Evolutionary conservation across 1,140 invertebrate genomes (phyloP), one percentile per base, ranked within the genome.

Genomic region (Drosophila littoralis): DNA sequence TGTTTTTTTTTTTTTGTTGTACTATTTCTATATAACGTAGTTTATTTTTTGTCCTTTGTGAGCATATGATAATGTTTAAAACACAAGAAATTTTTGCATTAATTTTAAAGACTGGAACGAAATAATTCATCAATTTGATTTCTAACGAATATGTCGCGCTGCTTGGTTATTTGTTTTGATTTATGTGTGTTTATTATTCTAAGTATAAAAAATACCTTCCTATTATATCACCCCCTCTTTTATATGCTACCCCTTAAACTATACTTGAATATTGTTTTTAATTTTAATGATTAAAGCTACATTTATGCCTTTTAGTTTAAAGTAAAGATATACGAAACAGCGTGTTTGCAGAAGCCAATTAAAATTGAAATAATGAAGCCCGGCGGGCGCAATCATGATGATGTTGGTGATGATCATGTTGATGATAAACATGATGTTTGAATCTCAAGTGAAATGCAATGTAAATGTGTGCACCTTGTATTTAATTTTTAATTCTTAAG

Each of bases 121-220:
- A 40, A 33, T 10, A 40, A 58, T 12, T 65, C 22, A 32, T 9
- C 36, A 40, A 68, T 7, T 46, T 55, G 17, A 54, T 71, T 79
- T 71, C 60, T 50, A 43, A 13, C 5, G 22, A 28, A 5, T 42
- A 48, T 76, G 67, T 57, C 73, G 69, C 73, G 69, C 54, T 68
- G 79, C 79, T 73, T 77, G 81, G 79, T 84, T 84, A 84, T 77
- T 84, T 84, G 77, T 85, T 84, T 82, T 82, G 80, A 82, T 79
- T 82, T 82, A 72, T 46, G 54, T 82, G 69, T 82, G 74, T 80
- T 76, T 42, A 45, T 40, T 75, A 12, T 68, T 32, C 22, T 45
- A 10, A 46, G 22, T 46, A 59, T 13, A 33, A 35, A 43, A 33
- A 35, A 43, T 55, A 28, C 15, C 17, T 64, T 64, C 12, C 12